Evolutionary conservation across 1,140 invertebrate genomes (phyloP), one percentile per base, ranked within the genome.

Genomic region (Oncopeltus fasciatus): DNA sequence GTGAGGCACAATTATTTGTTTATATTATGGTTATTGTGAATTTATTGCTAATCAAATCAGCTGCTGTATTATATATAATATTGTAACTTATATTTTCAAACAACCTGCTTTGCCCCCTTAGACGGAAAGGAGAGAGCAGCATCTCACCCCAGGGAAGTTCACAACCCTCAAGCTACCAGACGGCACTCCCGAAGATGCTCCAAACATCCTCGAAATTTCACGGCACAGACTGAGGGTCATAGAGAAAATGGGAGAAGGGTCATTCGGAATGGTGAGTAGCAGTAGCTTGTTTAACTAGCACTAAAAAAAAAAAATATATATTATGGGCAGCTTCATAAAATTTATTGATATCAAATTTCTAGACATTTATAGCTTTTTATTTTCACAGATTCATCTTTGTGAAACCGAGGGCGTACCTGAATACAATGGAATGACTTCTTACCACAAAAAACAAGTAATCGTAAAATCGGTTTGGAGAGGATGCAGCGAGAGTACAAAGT

Each of bases 201-300:
- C 80, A 68, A 74, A 79, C 68, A 74, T 83, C 68, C 75, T 81
- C 65, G 85, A 89, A 74, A 84, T 92, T 71, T 87, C 88, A 59
- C 78, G 89, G 70, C 86, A 90, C 73, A 81, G 87, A 72, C 78
- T 94, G 65, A 79, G 87, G 70, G 85, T 90, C 66, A 73, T 92
- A 58, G 86, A 91, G 73, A 90, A 90, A 71, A 80, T 93, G 47
- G 90, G 90, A 59, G 88, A 92, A 74, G 89, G 90, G 63, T 83
- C 85, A 66, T 91, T 92, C 72, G 90, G 90, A 70, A 86, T 87
- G 80, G 89, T 92, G 74, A 81, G 77, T 28, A 43, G n/a, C 38
- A 11, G 38, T 11, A n/a, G 11, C 38, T 43, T 11, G n/a, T n/a
- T 43, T n/a, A n/a, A n/a, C n/a, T n/a, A n/a, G n/a, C n/a, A n/a